Evolutionary conservation across 2,113 vertebrate genomes (phyloP), one percentile per base, ranked within the genome.

Genomic region (Neolamprologus toae): DNA sequence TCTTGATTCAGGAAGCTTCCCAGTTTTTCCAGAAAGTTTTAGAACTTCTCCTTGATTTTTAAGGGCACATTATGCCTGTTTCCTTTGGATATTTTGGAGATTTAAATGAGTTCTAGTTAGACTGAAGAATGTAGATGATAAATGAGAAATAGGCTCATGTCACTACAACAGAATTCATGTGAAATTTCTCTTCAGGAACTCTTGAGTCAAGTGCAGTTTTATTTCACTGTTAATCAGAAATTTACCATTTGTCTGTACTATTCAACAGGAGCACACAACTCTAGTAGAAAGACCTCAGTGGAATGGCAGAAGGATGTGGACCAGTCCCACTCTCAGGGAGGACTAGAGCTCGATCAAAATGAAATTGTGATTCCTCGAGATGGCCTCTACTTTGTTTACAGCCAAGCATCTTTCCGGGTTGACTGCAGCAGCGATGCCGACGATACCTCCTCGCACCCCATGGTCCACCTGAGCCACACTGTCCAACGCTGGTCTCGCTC

Each of bases 301-400:
- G 21, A 94, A 23, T 96, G 96, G 96, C 51, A 3, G 6, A 8
- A 5, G 91, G 2, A 68, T 37, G 89, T 89, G 47, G 95, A 93
- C 73, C 96, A 97, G 55, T 87, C 84, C 3, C 94, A 95, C 53
- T 19, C 47, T 5, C 76, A 91, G 28, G 96, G 96, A 2, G 94
- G 82, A 0, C 91, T 97, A 12, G 1, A 78, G 6, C 90, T 97
- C 10, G 2, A 63, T 1, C 2, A 93, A 19, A 96, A 96, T 3
- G 82, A 96, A 81, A 96, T 97, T 5, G 76, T 91, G 19, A 94
- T 97, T 82, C 94, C 94, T 10, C 31, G 1, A 1, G 7, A 13
- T 0, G 96, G 96, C 23, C 92, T 96, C 21, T 97, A 97, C 91
- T 97, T 96, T 4, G 92, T 97, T 49, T 97, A 97, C 90, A 97